Base-by-base conservation (phyloP, 2,888 invertebrate genomes). In the Rhaphigaster nebulosa region DNA sequence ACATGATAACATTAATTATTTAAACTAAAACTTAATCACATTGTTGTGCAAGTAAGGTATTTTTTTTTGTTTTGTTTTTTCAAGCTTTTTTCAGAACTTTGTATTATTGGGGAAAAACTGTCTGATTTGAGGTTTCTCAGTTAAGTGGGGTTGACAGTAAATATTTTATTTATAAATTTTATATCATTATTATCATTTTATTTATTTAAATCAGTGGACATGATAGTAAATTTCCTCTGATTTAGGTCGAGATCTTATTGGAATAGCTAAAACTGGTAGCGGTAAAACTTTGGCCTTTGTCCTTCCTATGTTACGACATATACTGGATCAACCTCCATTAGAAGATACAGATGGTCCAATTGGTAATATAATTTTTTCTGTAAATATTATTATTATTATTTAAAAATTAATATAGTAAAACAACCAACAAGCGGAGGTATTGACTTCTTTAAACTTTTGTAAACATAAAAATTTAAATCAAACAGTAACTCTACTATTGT, bases 271-370 rank as follows among this genome's bases (percentile, higher is more conserved):
- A 94, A 99, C 99, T 0, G 99, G 99, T 87, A 98, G 98, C 93
- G 99, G 99, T 56, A 99, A 99, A 95, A 99, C 99, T 0, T 94
- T 99, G 89, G 99, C 99, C 0, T 99, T 99, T 94, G 96, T 99
- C 91, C 94, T 99, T 91, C 99, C 99, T 0, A 98, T 99, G 99
- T 98, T 99, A 94, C 94, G 97, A 65, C 99, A 99, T 93, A 98
- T 99, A 52, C 94, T 98, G 91, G 99, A 99, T 94, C 99, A 99
- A 93, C 96, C 97, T 0, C 95, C 97, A 0, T 93, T 99, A n/a
- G 98, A 98, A 93, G 98, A 99, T 93, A 98, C 98, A 0, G 99
- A 99, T 93, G 99, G 99, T 1, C 99, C 99, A 0, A 97, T 99
- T 91, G 94, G 95, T 95, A 93, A 93, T 93, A 88, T 15, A 89